Percentiles rank a stretch among this genome's conserved stretches.
These are phyloP conservation scores for Poliocrania exsul DNA, from an alignment of 2,797 vertebrate genomes.

Conservation along the genomic window DNA sequence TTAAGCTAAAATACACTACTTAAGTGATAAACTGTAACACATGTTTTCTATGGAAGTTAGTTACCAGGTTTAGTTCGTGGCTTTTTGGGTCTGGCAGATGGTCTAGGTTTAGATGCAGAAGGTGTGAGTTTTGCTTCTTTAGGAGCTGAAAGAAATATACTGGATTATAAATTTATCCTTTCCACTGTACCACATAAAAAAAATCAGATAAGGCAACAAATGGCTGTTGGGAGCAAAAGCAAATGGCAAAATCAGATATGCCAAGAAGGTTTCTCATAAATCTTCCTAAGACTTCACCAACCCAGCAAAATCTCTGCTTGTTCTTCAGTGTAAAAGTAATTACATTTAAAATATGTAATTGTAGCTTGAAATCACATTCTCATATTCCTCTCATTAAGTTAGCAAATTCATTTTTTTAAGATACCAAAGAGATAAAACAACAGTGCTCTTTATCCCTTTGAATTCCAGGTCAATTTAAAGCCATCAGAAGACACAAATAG, in stretches of 20 bases:
- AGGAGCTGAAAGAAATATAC: conserved; percentile 76
- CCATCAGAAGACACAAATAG: background rate
- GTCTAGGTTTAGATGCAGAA: conserved; percentile 73
- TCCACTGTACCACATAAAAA: background rate
- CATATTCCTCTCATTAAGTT: background rate
- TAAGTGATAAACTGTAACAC: background rate
- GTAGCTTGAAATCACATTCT: background rate
- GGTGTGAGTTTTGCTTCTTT: conserved; percentile 63
- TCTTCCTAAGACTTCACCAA: background rate
- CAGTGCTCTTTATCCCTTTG: background rate
- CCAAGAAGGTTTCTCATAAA: background rate
- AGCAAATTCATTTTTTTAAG: background rate
- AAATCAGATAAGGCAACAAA: background rate
- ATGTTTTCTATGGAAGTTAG: background rate
- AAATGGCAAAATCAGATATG: background rate
- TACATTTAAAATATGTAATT: background rate
- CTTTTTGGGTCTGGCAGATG: conserved; percentile 50
- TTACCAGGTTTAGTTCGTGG: conserved; percentile 75
- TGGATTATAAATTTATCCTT: conserved; percentile 26
- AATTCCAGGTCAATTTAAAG: background rate
- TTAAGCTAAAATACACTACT: background rate
- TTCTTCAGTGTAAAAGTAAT: background rate
- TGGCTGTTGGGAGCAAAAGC: background rate
- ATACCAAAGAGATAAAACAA: background rate
- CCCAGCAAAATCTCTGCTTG: background rate